Base-by-base conservation (phyloP, 2,113 vertebrate genomes). In the Acinonyx jubatus region DNA sequence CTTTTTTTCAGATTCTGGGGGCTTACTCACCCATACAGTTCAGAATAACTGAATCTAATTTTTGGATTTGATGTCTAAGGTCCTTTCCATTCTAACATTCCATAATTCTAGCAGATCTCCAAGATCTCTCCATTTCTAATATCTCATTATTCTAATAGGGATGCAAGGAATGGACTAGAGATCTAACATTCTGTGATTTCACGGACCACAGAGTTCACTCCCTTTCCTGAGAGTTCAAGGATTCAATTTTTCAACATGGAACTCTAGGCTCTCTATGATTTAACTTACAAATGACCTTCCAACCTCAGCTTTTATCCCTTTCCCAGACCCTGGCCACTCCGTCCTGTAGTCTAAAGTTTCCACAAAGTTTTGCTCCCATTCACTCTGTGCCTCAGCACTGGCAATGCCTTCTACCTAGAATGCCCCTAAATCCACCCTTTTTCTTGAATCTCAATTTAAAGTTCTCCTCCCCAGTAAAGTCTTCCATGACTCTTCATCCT, bases 151-250 rank as follows among this genome's bases (percentile, higher is more conserved):
- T 82, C 79, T n/a, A 95, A 50, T 7, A 87, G n/a, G 31, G 12
- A 91, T 95, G 33, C 27, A 84, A 93, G 52, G 90, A 94, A 97
- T n/a, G 9, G 48, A 91, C 57, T 69, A 92, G 66, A 85, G n/a
- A 96, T 29, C 66, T 68, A 89, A 89, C 63, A 85, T 66, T 36
- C 65, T 14, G 5, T 50, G 76, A 96, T 36, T 90, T 61, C 68
- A 71, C 55, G 6, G 74, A 76, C 38, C 45, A 48, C 27, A 63
- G 79, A 86, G 66, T 94, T 78, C 38, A 52, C 66, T 81, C 41
- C 25, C 27, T 91, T 96, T 87, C 48, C 29, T 3, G 5, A 92
- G 33, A 94, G 19, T 68, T 41, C 29, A 88, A 76, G 41, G 29
- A 57, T 66, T 85, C 73, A 69, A 66, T 19, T 96, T 92, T 95